These are phyloP conservation scores for Erebia ligea DNA, from an alignment of 2,888 invertebrate species.

Conservation along the genomic window DNA sequence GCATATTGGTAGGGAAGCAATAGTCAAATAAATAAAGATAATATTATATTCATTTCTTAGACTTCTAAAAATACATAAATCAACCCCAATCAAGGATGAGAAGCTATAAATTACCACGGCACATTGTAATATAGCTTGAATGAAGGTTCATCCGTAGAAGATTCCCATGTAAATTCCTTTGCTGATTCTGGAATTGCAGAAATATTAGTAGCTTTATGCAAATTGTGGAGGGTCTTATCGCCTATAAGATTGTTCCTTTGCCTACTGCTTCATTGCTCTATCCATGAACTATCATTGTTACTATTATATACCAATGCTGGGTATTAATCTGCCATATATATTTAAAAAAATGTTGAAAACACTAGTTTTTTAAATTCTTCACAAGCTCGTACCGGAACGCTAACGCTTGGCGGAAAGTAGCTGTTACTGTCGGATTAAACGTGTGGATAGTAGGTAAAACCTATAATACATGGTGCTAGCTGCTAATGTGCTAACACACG, in stretches of 20 bases:
- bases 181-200: constrained; percentile 27
- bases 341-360: neutral
- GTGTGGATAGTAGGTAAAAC: no score
- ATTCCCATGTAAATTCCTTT: constrained; percentile 31
- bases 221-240: neutral
- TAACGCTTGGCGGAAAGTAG: no score
- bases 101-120: constrained; percentile 8
- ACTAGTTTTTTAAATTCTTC: no score
- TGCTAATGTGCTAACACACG: no score
- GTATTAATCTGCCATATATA: neutral
- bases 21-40: constrained; percentile 2
- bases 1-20: neutral
- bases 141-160: constrained; percentile 26
- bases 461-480: no score
- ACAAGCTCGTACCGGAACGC: no score
- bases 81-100: neutral
- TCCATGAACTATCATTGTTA: neutral
- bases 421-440: no score
- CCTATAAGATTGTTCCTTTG: neutral
- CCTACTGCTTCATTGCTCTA: neutral
- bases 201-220: constrained; percentile 15
- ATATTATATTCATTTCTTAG: constrained; percentile 7
- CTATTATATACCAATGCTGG: neutral
- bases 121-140: constrained; percentile 16
- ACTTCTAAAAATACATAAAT: constrained; percentile 10